A percentile compares a stretch with the other conserved stretches of the same genome.
phyloP scores from a whole-genome alignment of 2,113 vertebrate species.

The Castor canadensis region DNA sequence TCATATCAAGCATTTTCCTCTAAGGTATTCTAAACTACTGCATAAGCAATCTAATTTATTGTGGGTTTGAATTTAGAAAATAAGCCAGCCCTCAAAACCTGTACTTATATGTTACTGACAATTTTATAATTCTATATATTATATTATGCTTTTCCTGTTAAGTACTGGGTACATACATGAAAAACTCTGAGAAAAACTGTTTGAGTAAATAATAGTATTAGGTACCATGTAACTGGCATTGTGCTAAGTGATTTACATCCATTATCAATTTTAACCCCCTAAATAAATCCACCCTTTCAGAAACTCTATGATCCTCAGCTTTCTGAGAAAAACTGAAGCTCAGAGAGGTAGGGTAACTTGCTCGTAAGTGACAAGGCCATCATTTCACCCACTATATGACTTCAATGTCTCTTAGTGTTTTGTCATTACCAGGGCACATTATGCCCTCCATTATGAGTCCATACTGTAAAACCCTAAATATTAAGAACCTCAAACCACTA shows the following conservation, averaged over 20 bases:
- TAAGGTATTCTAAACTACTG: neutral
- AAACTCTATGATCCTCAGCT: neutral
- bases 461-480: neutral
- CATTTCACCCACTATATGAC: neutral
- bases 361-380: neutral
- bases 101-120: neutral
- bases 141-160: neutral
- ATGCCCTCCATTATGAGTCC: neutral
- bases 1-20: neutral
- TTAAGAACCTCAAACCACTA: neutral
- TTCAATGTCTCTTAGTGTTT: neutral
- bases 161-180: neutral
- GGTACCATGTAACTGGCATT: too few relatives aligned
- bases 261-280: neutral
- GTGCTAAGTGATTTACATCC: neutral
- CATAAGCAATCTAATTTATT: neutral
- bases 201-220: neutral
- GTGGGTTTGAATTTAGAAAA: slow-evolving; percentile 14
- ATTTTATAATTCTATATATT: neutral
- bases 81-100: neutral
- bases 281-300: too few relatives aligned
- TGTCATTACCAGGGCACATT: neutral
- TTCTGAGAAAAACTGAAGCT: neutral
- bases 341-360: neutral
- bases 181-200: slow-evolving; percentile 15